Evolutionary conservation across 2,888 invertebrate genomes (phyloP).

Genomic region (Phorcus lineatus): DNA sequence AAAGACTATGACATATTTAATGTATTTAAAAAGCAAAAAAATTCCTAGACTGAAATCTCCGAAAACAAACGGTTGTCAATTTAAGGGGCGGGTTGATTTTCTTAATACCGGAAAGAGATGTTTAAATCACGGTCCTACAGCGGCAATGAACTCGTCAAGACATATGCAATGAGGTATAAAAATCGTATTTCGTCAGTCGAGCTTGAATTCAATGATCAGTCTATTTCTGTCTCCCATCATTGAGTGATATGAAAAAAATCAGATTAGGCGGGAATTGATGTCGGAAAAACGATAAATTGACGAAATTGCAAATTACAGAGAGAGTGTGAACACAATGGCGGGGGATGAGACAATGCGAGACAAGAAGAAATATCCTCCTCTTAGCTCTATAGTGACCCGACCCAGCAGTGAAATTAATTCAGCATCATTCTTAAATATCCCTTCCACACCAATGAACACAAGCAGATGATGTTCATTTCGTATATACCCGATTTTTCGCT

Average conservation of each 20-base stretch:
- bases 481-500: slow-evolving; percentile 18
- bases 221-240: slow-evolving; percentile 13
- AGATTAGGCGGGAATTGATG: slow-evolving; percentile 3
- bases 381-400: neutral
- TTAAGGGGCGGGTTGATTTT: neutral
- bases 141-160: neutral
- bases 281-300: slow-evolving; percentile 22
- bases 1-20: too few species aligned
- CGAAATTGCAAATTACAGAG: slow-evolving; percentile 20
- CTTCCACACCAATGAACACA: neutral
- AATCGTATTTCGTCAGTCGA: neutral
- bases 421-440: slow-evolving; percentile 11
- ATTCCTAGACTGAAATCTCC: too few species aligned
- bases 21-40: too few species aligned
- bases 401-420: neutral
- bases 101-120: neutral
- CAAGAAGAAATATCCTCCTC: neutral
- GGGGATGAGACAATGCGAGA: neutral
- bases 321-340: neutral
- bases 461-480: neutral
- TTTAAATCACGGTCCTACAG: neutral
- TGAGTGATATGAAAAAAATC: slow-evolving; percentile 19
- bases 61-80: neutral
- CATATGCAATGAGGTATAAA: slow-evolving; percentile 7
- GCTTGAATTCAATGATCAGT: slow-evolving; percentile 6